These are phyloP conservation scores for Micronisus gabar DNA, from an alignment of 2,113 vertebrate species.

Conservation along the genomic window DNA sequence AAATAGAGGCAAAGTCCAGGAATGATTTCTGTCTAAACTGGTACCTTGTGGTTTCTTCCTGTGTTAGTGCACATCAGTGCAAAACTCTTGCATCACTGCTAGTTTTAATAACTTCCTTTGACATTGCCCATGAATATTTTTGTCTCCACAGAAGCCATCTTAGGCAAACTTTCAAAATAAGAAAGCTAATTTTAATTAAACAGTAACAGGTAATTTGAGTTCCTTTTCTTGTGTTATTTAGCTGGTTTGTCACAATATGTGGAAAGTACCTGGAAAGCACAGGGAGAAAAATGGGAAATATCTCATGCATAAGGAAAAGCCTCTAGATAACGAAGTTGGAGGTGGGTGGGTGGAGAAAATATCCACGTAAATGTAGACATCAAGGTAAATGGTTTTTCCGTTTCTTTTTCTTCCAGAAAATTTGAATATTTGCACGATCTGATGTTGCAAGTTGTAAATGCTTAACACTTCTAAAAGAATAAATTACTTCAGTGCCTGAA, in stretches of 20 bases:
- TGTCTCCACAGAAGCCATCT: conserved; percentile 27
- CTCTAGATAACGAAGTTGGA: not conserved
- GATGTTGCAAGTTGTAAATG: conserved; percentile 35
- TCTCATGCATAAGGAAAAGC: not conserved
- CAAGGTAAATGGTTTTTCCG: conserved; percentile 25
- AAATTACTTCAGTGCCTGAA: conserved; percentile 29
- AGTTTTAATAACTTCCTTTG: conserved; percentile 5
- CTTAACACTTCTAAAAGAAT: conserved; percentile 42
- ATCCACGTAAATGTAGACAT: not conserved
- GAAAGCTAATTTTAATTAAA: not conserved
- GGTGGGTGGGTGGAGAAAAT: not conserved
- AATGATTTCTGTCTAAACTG: not conserved
- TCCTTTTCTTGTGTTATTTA: not conserved
- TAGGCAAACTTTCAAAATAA: conserved; percentile 5
- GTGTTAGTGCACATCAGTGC: not conserved
- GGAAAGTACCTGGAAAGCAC: conserved; percentile 28
- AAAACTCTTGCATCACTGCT: not conserved
- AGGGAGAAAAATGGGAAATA: not conserved
- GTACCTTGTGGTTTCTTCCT: not conserved
- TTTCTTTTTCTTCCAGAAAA: conserved; percentile 36
- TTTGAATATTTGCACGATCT: conserved; percentile 36
- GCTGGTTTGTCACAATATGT: not conserved
- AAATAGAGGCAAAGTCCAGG: not conserved
- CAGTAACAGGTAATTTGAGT: conserved; percentile 14
- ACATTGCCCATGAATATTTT: not conserved